Conservation (phyloP, 2,888 invertebrate genomes). For the Strigamia maritima region DNA sequence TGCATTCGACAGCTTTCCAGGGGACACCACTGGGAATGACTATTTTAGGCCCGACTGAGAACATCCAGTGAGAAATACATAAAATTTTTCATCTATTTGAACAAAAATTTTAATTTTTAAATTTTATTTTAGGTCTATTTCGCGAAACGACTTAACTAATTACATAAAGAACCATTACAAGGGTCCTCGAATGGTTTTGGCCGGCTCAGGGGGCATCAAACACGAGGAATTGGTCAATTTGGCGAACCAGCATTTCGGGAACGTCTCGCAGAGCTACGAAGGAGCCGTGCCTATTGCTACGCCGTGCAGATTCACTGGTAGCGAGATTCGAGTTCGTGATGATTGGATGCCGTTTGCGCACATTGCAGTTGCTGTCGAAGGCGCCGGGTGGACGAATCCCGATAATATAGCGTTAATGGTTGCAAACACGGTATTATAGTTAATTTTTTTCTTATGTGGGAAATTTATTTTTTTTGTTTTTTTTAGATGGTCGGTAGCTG, state of each 20-base stretch:
- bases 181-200: conserved; percentile 85
- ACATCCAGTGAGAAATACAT: conserved; percentile 81
- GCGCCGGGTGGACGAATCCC: conserved; percentile 94
- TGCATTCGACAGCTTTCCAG: conserved; percentile 87
- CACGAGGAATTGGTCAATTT: conserved; percentile 81
- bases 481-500: conserved; percentile 74
- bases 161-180: conserved; percentile 93
- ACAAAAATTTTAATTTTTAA: no score
- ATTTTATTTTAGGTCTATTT: conserved; percentile 56
- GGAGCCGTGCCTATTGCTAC: conserved; percentile 64
- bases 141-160: conserved; percentile 72
- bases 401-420: conserved; percentile 98
- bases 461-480: conserved; percentile 35
- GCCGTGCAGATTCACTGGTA: conserved; percentile 87
- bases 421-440: conserved; percentile 80
- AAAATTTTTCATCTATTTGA: no score
- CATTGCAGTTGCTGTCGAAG: conserved; percentile 89
- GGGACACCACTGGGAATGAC: conserved; percentile 96
- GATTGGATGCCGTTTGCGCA: conserved; percentile 95
- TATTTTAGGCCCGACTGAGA: conserved; percentile 91
- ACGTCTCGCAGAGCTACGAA: conserved; percentile 57
- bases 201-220: conserved; percentile 84
- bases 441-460: no score
- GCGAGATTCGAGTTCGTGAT: conserved; percentile 85
- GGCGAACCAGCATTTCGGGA: conserved; percentile 74